Base-by-base conservation (phyloP, 2,113 vertebrate genomes). In the Melanotaenia duboulayi region DNA sequence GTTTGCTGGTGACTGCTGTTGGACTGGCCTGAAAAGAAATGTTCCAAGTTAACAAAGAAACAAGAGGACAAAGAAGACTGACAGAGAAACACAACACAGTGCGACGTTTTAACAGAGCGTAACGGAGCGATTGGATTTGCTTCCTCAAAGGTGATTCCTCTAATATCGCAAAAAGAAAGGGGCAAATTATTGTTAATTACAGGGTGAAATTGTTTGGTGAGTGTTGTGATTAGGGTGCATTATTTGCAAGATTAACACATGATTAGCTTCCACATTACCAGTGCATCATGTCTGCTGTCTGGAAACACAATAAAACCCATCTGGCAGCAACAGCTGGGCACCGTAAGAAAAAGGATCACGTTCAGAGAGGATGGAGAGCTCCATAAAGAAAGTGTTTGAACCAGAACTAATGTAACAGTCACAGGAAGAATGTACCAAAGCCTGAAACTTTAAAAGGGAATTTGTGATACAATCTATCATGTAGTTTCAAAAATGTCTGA, bases 191-290 rank as follows among this genome's bases (percentile, higher is more conserved):
- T 92, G 94, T 94, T 96, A 95, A 97, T 97, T 96, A 95, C 90
- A 95, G 94, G 93, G 95, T 96, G 94, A 97, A 96, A 97, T 95
- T 95, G 95, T 95, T 95, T 95, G 94, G 95, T 93, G 95, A 95
- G 94, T 95, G 94, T 94, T 94, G 92, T 96, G 95, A 96, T 96
- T 95, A 95, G 89, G 92, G 93, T 83, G 93, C 93, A 93, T 90
- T 95, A 94, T 95, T 96, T 94, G 94, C 69, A 22, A 95, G 95
- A 95, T 96, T 96, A 97, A 95, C 94, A 95, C 94, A 94, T 95
- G 94, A 96, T 96, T 95, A 95, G 84, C 90, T 93, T 91, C 91
- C 90, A 90, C 91, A 87, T 94, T 94, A 93, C 92, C 91, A 86
- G 92, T 93, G 88, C 93, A 91, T 90, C 93, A 91, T 90, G 92